phyloP scores from a whole-genome alignment of 2,888 invertebrate genomes.

The Trichacis sp. region DNA sequence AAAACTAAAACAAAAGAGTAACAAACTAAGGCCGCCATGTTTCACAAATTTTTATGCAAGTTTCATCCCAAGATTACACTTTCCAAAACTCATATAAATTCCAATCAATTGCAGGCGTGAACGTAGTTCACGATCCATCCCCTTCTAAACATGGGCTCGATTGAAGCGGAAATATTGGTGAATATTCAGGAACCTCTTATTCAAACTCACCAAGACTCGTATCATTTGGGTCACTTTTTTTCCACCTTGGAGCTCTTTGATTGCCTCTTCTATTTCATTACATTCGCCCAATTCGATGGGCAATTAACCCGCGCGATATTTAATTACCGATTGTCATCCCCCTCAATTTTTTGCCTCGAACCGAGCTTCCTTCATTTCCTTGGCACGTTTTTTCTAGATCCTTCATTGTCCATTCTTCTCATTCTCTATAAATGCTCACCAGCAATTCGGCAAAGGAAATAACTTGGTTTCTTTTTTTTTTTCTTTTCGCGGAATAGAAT shows the following conservation, averaged over 20 bases:
- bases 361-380: slow-evolving; percentile 10
- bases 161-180: slow-evolving; percentile 23
- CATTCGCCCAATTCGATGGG: slow-evolving; percentile 56
- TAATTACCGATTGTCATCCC: slow-evolving; percentile 65
- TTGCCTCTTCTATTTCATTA: slow-evolving; percentile 52
- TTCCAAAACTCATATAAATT: too few species aligned
- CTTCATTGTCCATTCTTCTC: slow-evolving; percentile 17
- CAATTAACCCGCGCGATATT: slow-evolving; percentile 63
- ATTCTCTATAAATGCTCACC: background rate
- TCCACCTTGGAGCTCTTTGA: slow-evolving; percentile 43
- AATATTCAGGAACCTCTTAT: slow-evolving; percentile 51
- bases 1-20: too few species aligned
- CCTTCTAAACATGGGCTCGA: too few species aligned
- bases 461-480: background rate
- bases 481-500: too few species aligned
- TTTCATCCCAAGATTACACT: too few species aligned
- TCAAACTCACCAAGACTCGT: slow-evolving; percentile 12
- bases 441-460: background rate
- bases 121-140: too few species aligned
- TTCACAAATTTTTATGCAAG: too few species aligned
- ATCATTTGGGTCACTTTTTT: slow-evolving; percentile 6
- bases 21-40: too few species aligned
- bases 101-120: too few species aligned
- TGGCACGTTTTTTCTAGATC: background rate
- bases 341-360: slow-evolving; percentile 36